Base-by-base conservation (phyloP, 2,888 invertebrate genomes). In the Parnassius apollo region DNA sequence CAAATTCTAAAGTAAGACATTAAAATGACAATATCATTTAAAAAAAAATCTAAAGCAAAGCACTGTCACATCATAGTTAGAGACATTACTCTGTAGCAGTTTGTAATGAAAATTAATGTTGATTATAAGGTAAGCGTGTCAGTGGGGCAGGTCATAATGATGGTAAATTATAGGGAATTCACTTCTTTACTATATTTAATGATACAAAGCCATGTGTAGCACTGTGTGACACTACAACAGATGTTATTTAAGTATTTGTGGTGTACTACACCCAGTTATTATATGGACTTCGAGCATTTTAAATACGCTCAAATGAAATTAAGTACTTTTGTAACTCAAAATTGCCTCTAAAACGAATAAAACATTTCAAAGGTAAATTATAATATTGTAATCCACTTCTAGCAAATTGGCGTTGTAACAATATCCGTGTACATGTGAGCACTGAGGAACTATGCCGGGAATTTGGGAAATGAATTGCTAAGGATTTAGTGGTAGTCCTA, bases 61-160 rank as follows among this genome's bases (percentile, higher is more conserved):
- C 51, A 50, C 46, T 52, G 59, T 50, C 62, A 66, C 69, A 65
- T 66, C 62, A 68, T 67, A 67, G 64, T 60, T 59, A 65, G 59
- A 61, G 61, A 65, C 62, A 69, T 71, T 69, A 69, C 70, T 65
- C 65, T 67, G 69, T 49, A 68, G 69, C 67, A 61, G 65, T 74
- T 74, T 71, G 70, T 66, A 63, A 65, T 60, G 53, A 65, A 78
- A 80, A 80, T 79, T 71, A 72, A 62, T 64, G 73, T 69, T 77
- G 80, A 81, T 81, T 81, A 75, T 70, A 76, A 68, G 70, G 75
- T 72, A 74, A 76, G 68, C 73, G 77, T 80, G 80, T 78, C 77
- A 76, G 68, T 74, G 71, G 74, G 74, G 64, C 71, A 72, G 65
- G 64, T 61, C 67, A 65, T 78, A 81, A 81, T 80, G 76, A 74